Conservation (phyloP, 2,113 vertebrate genomes). For the Empidonax alnorum region DNA sequence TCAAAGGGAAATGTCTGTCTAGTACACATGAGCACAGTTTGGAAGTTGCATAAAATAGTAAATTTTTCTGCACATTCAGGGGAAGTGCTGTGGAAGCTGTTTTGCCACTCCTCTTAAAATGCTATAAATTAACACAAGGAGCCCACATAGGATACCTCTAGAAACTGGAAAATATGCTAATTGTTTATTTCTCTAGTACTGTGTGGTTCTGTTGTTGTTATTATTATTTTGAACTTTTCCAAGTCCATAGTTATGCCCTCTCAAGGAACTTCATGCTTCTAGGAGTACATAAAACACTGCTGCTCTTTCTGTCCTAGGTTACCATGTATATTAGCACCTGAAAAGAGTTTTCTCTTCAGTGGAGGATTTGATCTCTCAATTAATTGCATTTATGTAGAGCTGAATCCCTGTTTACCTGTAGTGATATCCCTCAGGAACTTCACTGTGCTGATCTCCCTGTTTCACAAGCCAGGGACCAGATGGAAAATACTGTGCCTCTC, state of each 20-base stretch:
- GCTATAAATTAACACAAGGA: not conserved
- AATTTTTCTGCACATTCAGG: not conserved
- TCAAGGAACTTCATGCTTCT: not conserved
- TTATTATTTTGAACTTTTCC: not conserved
- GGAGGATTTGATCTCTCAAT: not conserved
- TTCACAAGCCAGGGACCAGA: not conserved
- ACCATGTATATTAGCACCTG: not conserved
- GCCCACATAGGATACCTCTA: not conserved
- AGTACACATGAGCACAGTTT: accelerated
- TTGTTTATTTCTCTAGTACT: not conserved
- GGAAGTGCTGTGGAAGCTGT: not conserved
- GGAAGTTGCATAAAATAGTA: slow-evolving; percentile 3
- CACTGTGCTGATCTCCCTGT: not conserved
- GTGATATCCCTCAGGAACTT: not conserved
- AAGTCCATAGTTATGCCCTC: not conserved
- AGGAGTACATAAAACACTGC: not conserved
- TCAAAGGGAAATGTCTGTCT: not conserved
- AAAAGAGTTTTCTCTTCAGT: not conserved
- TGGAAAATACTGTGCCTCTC: not conserved
- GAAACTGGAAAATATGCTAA: not conserved
- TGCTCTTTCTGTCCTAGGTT: not conserved
- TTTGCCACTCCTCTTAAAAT: not conserved
- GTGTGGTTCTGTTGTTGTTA: not conserved
- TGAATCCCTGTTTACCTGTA: not conserved
- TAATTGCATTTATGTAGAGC: not conserved